These are phyloP conservation scores for Brachionus rotundiformis DNA, from an alignment of 1,140 invertebrate species.

Conservation along the genomic window DNA sequence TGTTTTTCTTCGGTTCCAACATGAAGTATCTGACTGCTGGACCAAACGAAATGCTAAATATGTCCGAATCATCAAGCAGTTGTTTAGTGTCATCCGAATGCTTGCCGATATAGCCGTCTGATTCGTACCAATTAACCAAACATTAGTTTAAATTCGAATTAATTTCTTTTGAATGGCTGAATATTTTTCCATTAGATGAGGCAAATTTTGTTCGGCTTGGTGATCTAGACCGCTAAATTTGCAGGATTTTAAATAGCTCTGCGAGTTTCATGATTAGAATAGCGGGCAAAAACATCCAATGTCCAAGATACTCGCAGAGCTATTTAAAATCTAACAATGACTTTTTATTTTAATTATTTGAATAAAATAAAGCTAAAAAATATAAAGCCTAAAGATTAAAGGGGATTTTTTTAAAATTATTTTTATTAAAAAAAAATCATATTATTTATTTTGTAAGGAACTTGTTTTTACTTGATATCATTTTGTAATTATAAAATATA, in stretches of 20 bases:
- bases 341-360: too few relatives aligned
- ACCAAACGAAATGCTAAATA: constrained; percentile 33
- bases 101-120: constrained; percentile 19
- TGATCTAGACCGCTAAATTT: constrained; percentile 18
- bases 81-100: constrained; percentile 25
- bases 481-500: too few relatives aligned
- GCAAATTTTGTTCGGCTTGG: background rate
- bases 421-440: too few relatives aligned
- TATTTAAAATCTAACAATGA: too few relatives aligned
- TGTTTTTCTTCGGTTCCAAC: background rate
- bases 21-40: constrained; percentile 11
- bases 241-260: background rate
- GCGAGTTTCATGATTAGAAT: background rate
- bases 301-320: too few relatives aligned
- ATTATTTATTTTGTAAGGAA: too few relatives aligned
- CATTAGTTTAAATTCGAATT: constrained; percentile 4
- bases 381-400: too few relatives aligned
- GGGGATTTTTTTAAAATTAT: too few relatives aligned
- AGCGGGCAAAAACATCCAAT: too few relatives aligned
- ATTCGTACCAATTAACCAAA: constrained; percentile 36
- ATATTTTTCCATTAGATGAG: background rate
- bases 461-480: too few relatives aligned
- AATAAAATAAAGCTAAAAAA: too few relatives aligned
- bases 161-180: background rate
- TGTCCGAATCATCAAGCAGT: background rate